Evolutionary conservation across 64 coral and sea anemone species (phyloP).

Genomic region (Stylophora pistillata): DNA sequence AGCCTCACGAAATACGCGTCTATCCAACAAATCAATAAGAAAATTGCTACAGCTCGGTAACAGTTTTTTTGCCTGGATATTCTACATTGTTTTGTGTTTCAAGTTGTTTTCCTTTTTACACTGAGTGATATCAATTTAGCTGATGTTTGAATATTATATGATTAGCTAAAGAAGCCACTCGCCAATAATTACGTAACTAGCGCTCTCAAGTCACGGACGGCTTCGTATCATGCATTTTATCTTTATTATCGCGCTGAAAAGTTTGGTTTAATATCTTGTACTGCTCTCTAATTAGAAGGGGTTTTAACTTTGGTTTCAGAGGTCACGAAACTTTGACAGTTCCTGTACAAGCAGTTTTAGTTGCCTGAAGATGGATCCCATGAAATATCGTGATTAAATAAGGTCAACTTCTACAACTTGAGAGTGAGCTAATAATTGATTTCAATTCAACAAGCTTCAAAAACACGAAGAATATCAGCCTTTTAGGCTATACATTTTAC

Average conservation of each 20-base stretch:
- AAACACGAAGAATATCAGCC: not conserved
- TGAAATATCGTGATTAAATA: not conserved
- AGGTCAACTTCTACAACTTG: not conserved
- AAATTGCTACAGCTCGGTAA: not conserved
- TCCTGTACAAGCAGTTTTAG: not conserved
- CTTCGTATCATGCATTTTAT: not conserved
- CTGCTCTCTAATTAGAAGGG: not conserved
- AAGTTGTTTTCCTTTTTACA: not conserved
- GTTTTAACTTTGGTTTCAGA: not conserved
- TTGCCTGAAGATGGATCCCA: not conserved
- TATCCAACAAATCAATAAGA: not conserved
- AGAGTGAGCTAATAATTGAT: not conserved
- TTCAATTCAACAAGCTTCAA: not conserved
- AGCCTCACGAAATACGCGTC: not conserved
- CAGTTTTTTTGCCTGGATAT: not conserved
- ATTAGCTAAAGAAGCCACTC: not conserved
- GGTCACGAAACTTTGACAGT: not conserved
- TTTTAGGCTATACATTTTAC: not conserved
- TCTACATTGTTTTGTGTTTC: not conserved
- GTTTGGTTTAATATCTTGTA: not conserved
- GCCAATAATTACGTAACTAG: not conserved
- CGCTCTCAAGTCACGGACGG: not conserved
- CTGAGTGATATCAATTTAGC: conserved; percentile 6
- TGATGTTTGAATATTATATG: not conserved
- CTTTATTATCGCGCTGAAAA: not conserved